Evolutionary conservation across 1,140 invertebrate species (phyloP), one percentile per base, ranked within the genome.

Genomic region (Hestina assimilis): DNA sequence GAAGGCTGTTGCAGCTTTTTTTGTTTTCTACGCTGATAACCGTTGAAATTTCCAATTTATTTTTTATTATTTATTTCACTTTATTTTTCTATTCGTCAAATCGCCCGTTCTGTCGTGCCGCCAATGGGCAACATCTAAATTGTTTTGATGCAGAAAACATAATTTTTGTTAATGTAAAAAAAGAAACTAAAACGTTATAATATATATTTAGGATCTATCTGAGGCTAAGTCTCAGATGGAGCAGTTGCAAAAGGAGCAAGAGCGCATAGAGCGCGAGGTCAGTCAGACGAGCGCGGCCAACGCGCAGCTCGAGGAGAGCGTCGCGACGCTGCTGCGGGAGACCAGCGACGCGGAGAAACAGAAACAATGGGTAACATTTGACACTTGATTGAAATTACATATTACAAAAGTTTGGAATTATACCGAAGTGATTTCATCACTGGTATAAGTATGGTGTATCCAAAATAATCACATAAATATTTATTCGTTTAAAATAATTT

Each of bases 281-380:
- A 46, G 54, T 0, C 68, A 77, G 28, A 75, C 72, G 2, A 60
- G 23, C 19, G 41, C 70, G 0, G 42, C 69, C 21, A 87, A 80
- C 61, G 14, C 66, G 0, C 73, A 78, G 24, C 58, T 87, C 1
- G 84, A 87, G 48, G 82, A 87, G 40, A 60, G 70, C n/a, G 70
- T 87, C 1, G 84, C 84, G 0, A 59, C 69, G 1, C 28, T 87
- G 23, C 46, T 85, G 38, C 47, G 62, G 2, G 82, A 85, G 42
- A 72, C 60, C 31, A 56, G 63, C 2, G 70, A 75, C 0, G 72
- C 77, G 0, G 79, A 87, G 7, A 56, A 63, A 9, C 58, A 75
- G 17, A 87, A 87, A 33, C 81, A 84, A 51, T 85, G 76, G 76
- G 82, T 84, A n/a, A n/a, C n/a, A n/a, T n/a, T n/a, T n/a, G n/a